Evolutionary conservation across 2,113 vertebrate genomes (phyloP).

Genomic region (Anser brachyrhynchus): DNA sequence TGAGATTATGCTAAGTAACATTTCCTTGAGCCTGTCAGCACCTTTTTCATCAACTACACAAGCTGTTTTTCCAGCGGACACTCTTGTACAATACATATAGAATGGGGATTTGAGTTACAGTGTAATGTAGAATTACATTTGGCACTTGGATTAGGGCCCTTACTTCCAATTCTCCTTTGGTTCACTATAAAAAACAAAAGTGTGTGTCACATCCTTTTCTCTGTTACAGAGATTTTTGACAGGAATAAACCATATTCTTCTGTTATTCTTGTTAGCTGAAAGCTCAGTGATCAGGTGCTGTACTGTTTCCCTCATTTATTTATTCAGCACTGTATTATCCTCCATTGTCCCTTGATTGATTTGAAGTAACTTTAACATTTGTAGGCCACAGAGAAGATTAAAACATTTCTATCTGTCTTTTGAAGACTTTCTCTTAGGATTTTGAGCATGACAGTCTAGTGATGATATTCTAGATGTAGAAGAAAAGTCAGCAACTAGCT

Average conservation of each 20-base stretch:
- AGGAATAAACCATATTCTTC: conserved; percentile 34
- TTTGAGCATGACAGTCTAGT: not conserved
- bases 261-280: conserved; percentile 44
- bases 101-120: conserved; percentile 41
- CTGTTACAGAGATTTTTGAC: conserved; percentile 41
- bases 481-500: not conserved
- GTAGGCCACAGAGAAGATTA: conserved; percentile 58
- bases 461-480: not conserved
- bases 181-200: conserved; percentile 53
- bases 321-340: conserved; percentile 38
- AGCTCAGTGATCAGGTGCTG: not conserved
- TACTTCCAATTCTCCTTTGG: conserved; percentile 46
- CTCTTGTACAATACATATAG: conserved; percentile 20
- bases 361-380: conserved; percentile 56
- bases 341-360: conserved; percentile 17
- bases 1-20: conserved; percentile 41
- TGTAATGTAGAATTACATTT: conserved; percentile 64
- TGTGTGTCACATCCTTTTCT: conserved; percentile 54
- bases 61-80: conserved; percentile 16
- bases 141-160: conserved; percentile 53
- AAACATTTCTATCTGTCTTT: conserved; percentile 52
- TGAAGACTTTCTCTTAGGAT: conserved; percentile 30
- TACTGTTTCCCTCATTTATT: conserved; percentile 16
- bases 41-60: conserved; percentile 2
- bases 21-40: conserved; percentile 3